Conservation (phyloP, 2,797 vertebrate genomes). For the Sebastes variabilis region DNA sequence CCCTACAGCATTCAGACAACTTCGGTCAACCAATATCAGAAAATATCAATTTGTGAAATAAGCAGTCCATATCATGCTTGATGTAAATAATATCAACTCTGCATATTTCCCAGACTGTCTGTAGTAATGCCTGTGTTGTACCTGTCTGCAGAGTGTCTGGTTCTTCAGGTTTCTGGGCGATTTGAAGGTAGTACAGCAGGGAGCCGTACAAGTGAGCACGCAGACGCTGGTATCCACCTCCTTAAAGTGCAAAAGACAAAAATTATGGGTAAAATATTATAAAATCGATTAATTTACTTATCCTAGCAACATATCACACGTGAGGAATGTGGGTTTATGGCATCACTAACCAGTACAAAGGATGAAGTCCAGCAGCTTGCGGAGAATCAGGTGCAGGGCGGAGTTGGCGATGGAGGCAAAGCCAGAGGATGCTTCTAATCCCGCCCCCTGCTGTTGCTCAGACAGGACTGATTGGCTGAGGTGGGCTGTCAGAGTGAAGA, state of each 20-base stretch:
- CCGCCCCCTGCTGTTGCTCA: slow-evolving; percentile 90
- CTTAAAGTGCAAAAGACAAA: slow-evolving; percentile 68
- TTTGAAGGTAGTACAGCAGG: slow-evolving; percentile 96
- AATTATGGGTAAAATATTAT: background rate
- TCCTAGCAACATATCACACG: background rate
- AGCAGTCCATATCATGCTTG: too few species aligned
- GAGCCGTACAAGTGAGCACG: slow-evolving; percentile 96
- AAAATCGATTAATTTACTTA: background rate
- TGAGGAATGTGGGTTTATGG: background rate
- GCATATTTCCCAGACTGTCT: background rate
- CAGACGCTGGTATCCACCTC: slow-evolving; percentile 96
- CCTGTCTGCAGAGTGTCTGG: slow-evolving; percentile 95
- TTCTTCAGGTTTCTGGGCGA: slow-evolving; percentile 97
- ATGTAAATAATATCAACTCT: background rate
- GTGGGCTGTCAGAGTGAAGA: slow-evolving; percentile 96
- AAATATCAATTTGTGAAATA: background rate
- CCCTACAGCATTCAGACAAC: background rate
- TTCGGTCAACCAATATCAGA: background rate
- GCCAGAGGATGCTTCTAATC: slow-evolving; percentile 83
- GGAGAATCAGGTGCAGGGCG: slow-evolving; percentile 94
- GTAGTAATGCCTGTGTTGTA: slow-evolving; percentile 50
- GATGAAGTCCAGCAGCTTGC: slow-evolving; percentile 96
- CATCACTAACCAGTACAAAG: slow-evolving; percentile 90
- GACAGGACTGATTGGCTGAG: slow-evolving; percentile 94
- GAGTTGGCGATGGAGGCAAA: slow-evolving; percentile 96